Base-by-base conservation (phyloP, 2,797 vertebrate genomes). In the Antennarius maculatus region DNA sequence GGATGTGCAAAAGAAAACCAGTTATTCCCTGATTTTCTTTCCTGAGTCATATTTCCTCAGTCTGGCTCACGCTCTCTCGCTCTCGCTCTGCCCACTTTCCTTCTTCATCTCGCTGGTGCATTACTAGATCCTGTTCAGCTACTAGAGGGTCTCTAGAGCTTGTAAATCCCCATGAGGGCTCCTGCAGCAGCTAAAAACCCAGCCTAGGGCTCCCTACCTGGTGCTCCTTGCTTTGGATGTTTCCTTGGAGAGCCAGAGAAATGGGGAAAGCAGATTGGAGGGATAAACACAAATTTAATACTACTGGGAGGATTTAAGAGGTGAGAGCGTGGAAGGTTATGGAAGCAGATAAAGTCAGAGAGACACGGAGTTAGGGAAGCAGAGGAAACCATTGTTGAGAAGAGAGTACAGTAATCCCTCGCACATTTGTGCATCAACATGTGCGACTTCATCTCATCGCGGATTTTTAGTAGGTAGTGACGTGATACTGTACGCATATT, bases 231-330 rank as follows among this genome's bases (percentile, higher is more conserved):
- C 80, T 81, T 80, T 75, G 74, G 74, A 82, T 81, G 65, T 77
- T 74, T 82, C 87, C 89, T 78, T 61, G 34, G 88, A 82, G 82
- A 83, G 70, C 42, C 23, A 3, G 56, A 69, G 72, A 80, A 65
- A 63, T 42, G 29, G 66, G 58, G 66, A 73, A 76, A 78, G 58
- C 59, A 74, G 61, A 75, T 85, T 76, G 65, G 60, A 70, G 58
- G 81, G 62, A 88, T 85, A 84, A 81, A 82, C 79, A 82, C 79
- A 82, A 76, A 79, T 82, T 49, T 80, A 78, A 82, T 79, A 86
- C 88, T 54, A 82, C 81, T 73, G 84, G 83, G 88, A 86, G 75
- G 71, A 89, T 84, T 86, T 82, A 86, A 71, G 70, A 77, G 77
- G 82, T 69, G 79, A 73, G 70, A 57, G 55, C 53, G 55, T 5